Evolutionary conservation across 2,797 vertebrate species (phyloP).

Genomic region (Takifugu ocellatus): DNA sequence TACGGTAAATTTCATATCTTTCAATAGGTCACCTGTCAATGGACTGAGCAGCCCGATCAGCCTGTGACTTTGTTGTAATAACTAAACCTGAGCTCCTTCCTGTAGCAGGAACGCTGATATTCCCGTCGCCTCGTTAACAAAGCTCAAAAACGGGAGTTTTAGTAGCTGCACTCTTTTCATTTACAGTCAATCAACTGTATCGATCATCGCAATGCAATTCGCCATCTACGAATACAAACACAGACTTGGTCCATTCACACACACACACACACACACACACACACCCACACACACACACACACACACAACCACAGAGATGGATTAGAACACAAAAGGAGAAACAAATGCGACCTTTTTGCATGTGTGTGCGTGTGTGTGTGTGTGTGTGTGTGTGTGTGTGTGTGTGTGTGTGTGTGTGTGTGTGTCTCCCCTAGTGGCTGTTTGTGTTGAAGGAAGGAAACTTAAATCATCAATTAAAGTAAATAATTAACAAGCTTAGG

Average conservation of each 20-base stretch:
- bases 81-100: slow-evolving; percentile 2
- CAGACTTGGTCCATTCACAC: slow-evolving; percentile 19
- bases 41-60: slow-evolving; percentile 1
- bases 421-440: slow-evolving; percentile 31
- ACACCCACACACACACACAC: slow-evolving; percentile 8
- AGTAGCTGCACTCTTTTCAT: slow-evolving; percentile 52
- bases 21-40: background rate
- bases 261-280: slow-evolving; percentile 16
- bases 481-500: slow-evolving; percentile 84
- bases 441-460: slow-evolving; percentile 79
- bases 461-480: slow-evolving; percentile 89
- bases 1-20: background rate
- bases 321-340: slow-evolving; percentile 26
- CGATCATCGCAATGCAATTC: slow-evolving; percentile 39
- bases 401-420: slow-evolving; percentile 25
- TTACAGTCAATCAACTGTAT: slow-evolving; percentile 60
- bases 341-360: slow-evolving; percentile 44
- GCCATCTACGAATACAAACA: slow-evolving; percentile 6
- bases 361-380: slow-evolving; percentile 17
- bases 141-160: slow-evolving; percentile 30
- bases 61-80: background rate
- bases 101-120: slow-evolving; percentile 24
- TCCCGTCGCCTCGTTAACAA: slow-evolving; percentile 37
- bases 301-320: slow-evolving; percentile 11
- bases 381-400: slow-evolving; percentile 14